phyloP scores from a whole-genome alignment of 2,113 vertebrate species.

The Smithornis capensis region DNA sequence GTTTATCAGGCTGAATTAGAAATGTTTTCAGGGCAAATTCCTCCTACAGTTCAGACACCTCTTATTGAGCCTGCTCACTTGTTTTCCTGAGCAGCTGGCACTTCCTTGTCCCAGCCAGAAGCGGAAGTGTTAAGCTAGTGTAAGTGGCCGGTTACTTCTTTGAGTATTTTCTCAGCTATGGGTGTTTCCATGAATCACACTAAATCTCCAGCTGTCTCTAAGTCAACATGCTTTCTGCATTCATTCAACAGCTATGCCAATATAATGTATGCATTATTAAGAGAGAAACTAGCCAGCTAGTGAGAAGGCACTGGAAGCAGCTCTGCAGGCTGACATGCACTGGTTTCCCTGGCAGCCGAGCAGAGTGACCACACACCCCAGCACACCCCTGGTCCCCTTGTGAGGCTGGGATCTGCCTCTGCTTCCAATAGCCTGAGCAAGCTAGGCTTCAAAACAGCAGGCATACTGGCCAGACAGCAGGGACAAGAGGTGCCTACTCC shows the following conservation, averaged over 20 bases:
- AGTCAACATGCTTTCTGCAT: not conserved
- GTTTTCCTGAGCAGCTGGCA: not conserved
- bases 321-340: not conserved
- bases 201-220: slow-evolving; percentile 6
- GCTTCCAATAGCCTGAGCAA: fast-evolving
- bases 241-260: not conserved
- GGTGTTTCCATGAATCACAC: not conserved
- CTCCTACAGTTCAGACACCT: not conserved
- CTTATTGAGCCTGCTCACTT: not conserved
- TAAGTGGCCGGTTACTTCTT: not conserved
- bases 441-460: fast-evolving
- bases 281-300: not conserved
- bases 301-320: not conserved
- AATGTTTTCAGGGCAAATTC: not conserved
- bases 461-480: not conserved
- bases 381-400: fast-evolving
- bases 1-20: not conserved
- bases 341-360: not conserved
- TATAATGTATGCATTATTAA: not conserved
- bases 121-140: not conserved
- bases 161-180: not conserved
- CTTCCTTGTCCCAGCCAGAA: not conserved
- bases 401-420: not conserved
- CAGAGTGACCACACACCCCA: not conserved
- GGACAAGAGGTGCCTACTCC: not conserved